phyloP scores from a whole-genome alignment of 92 coral and sea anemone genomes.

The Plumapathes pennacea region DNA sequence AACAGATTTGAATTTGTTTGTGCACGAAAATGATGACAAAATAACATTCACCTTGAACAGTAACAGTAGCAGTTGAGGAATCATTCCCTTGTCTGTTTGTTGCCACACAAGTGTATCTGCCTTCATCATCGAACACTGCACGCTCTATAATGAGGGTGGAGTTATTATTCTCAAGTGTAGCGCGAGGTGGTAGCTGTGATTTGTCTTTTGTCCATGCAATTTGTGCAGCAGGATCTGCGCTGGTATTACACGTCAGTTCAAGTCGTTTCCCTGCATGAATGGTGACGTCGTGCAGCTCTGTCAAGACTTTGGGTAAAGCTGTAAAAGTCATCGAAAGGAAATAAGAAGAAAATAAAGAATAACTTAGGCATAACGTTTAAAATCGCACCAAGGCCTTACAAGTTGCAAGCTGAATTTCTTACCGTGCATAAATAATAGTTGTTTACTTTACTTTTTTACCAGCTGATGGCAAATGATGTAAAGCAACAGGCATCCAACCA shows the following conservation, averaged over 20 bases:
- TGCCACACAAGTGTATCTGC: constrained; percentile 29
- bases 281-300: background rate
- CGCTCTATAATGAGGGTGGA: constrained; percentile 9
- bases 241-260: constrained; percentile 38
- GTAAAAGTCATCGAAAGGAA: background rate
- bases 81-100: constrained; percentile 7
- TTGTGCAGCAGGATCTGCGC: constrained; percentile 53
- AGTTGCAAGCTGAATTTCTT: no score
- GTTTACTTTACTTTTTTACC: no score
- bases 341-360: no score
- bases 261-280: constrained; percentile 3
- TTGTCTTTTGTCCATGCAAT: constrained; percentile 46
- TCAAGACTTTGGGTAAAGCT: constrained; percentile 11
- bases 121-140: constrained; percentile 23
- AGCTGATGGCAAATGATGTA: no score
- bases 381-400: no score
- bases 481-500: no score
- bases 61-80: constrained; percentile 2
- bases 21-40: no score
- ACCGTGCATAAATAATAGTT: no score
- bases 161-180: constrained; percentile 4
- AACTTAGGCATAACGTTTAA: no score
- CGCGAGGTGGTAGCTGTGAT: background rate
- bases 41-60: constrained; percentile 9
- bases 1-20: no score